phyloP scores from a whole-genome alignment of 2,888 invertebrate species.

The Scaptomyza tumidula region DNA sequence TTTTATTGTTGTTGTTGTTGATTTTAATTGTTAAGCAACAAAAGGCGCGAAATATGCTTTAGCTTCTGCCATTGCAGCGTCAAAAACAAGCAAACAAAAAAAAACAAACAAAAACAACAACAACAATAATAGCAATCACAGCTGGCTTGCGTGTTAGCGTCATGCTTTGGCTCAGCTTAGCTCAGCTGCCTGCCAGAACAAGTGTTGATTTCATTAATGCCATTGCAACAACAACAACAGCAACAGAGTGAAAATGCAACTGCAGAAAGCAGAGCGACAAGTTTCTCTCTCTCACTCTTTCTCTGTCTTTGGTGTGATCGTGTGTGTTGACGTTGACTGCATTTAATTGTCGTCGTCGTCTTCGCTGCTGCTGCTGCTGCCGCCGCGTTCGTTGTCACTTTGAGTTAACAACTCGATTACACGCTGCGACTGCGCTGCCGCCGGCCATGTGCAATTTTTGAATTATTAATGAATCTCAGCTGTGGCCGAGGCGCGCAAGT shows the following conservation, averaged over 20 bases:
- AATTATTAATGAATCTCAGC: conserved; percentile 80
- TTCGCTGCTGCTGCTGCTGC: too few relatives aligned
- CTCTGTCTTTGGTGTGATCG: conserved; percentile 51
- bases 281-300: conserved; percentile 17
- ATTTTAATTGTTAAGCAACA: conserved; percentile 77
- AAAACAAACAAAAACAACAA: conserved; percentile 27
- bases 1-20: conserved; percentile 65
- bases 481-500: conserved; percentile 30
- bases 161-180: conserved; percentile 27
- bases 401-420: conserved; percentile 82
- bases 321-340: conserved; percentile 62
- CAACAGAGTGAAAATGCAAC: conserved; percentile 27
- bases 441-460: conserved; percentile 76
- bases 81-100: conserved; percentile 48
- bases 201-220: conserved; percentile 77
- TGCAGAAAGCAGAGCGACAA: conserved; percentile 49
- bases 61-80: conserved; percentile 48
- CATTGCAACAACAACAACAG: conserved; percentile 55
- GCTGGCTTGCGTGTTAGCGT: conserved; percentile 66
- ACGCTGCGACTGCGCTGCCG: conserved; percentile 70
- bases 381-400: conserved; percentile 72
- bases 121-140: conserved; percentile 32
- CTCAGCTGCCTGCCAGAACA: conserved; percentile 44
- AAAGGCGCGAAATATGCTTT: conserved; percentile 77
- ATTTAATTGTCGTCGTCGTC: conserved; percentile 75